A percentile compares a stretch with the other conserved stretches of the same genome.
Conservation (phyloP, 1,140 invertebrate genomes). For the Drosophila kepulauana region DNA sequence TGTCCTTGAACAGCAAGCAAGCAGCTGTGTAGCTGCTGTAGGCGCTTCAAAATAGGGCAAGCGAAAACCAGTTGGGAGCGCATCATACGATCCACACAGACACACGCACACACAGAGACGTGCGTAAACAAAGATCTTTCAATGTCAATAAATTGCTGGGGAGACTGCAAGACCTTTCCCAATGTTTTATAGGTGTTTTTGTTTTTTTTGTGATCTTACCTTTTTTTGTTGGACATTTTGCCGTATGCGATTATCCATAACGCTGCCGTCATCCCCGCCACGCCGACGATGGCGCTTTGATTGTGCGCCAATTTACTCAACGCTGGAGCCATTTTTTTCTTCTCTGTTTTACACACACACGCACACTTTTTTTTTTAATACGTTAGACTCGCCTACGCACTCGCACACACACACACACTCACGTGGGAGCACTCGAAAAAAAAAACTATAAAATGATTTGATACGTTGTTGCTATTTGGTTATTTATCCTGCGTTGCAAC, state of each 20-base stretch:
- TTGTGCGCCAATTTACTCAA: constrained; percentile 88
- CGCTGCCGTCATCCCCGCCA: constrained; percentile 86
- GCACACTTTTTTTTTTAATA: neutral
- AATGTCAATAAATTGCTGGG: constrained; percentile 54
- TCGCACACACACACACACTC: constrained; percentile 16
- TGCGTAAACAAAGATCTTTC: constrained; percentile 30
- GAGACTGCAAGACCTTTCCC: constrained; percentile 58
- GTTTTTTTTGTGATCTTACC: constrained; percentile 51
- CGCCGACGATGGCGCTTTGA: constrained; percentile 86
- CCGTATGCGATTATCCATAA: constrained; percentile 86
- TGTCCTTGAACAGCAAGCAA: constrained; percentile 26
- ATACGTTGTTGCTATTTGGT: constrained; percentile 13
- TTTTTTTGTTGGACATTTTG: constrained; percentile 84
- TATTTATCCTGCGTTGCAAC: constrained; percentile 29
- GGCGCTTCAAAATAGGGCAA: constrained; percentile 37
- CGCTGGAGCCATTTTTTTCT: constrained; percentile 87
- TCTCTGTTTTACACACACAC: constrained; percentile 18
- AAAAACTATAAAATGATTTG: constrained; percentile 17
- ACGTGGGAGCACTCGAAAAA: constrained; percentile 11
- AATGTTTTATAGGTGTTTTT: constrained; percentile 24
- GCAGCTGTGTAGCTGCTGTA: neutral
- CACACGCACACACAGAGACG: constrained; percentile 1
- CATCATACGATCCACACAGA: constrained; percentile 52
- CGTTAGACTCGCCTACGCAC: constrained; percentile 16
- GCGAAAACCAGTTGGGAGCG: constrained; percentile 49